phyloP scores from a whole-genome alignment of 2,797 vertebrate genomes.

The Acanthopagrus latus region DNA sequence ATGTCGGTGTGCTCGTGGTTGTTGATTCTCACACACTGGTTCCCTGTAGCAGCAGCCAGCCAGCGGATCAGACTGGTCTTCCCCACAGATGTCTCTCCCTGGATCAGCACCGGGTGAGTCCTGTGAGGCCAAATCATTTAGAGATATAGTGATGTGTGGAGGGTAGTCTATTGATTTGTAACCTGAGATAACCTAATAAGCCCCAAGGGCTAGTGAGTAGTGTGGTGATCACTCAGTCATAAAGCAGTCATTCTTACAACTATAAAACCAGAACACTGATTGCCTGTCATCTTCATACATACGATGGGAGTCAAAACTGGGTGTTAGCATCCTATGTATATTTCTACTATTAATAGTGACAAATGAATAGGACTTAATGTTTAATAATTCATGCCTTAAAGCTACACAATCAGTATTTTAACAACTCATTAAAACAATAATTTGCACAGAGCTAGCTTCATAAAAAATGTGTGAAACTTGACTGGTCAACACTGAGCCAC shows the following conservation, averaged over 20 bases:
- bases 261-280: no score
- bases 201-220: neutral
- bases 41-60: conserved; percentile 93
- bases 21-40: conserved; percentile 97
- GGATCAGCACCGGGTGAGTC: conserved; percentile 94
- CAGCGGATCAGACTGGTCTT: conserved; percentile 97
- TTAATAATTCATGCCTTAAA: neutral
- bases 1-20: conserved; percentile 99
- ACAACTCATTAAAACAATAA: no score
- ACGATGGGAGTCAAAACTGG: no score
- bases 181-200: conserved; percentile 18
- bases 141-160: neutral
- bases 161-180: conserved; percentile 16
- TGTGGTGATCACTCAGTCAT: no score
- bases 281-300: no score
- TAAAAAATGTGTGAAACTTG: neutral
- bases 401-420: neutral
- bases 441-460: no score
- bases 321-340: no score
- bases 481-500: neutral
- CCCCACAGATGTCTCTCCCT: conserved; percentile 97
- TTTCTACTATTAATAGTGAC: no score
- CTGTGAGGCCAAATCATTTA: conserved; percentile 72
- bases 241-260: no score
- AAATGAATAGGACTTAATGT: no score